Base-by-base conservation (phyloP, 1,140 invertebrate genomes). In the Drosophila burlai region DNA sequence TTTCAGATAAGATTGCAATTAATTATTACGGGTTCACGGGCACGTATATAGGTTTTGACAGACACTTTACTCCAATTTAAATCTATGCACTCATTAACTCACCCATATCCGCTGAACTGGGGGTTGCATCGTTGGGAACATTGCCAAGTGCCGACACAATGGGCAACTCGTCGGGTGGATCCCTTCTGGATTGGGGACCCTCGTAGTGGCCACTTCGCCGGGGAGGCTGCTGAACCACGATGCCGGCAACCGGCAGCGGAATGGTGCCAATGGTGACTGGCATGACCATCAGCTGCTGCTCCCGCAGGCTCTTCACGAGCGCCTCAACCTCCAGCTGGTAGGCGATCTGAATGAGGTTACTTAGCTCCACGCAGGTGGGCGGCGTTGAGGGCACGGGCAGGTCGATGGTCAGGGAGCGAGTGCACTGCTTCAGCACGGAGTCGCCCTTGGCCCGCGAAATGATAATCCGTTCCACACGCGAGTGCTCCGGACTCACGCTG, bases 341-440 rank as follows among this genome's bases (percentile, higher is more conserved):
- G 75, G 95, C 94, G 61, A 96, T 93, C 91, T 96, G 95, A 65
- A 89, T 89, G 10, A 97, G 94, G 36, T 94, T 94, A 78, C 96
- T 96, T 74, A 95, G 94, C 21, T 94, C 94, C 1, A 96, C 92
- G 89, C 91, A 92, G 0, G 96, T 96, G 95, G 96, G 96, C 13
- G 96, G 96, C 68, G 96, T 92, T 2, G 96, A 94, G 0, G 96
- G 96, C 40, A 97, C 93, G 15, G 94, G 93, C 45, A 97, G 82
- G 36, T 91, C 93, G 45, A 84, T 67, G 47, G 62, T 80, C 47
- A 89, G 40, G 8, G 92, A 81, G 13, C 85, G 79, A 3, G 87
- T 91, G 58, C 76, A 64, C 11, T 80, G 79, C 4, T 92, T 94
- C 95, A 76, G 94, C 92, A 76, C 94, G 93, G 21, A 93, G 94